These are phyloP conservation scores for Pyrocoelia pectoralis DNA, from an alignment of 2,888 invertebrate genomes.

Conservation along the genomic window DNA sequence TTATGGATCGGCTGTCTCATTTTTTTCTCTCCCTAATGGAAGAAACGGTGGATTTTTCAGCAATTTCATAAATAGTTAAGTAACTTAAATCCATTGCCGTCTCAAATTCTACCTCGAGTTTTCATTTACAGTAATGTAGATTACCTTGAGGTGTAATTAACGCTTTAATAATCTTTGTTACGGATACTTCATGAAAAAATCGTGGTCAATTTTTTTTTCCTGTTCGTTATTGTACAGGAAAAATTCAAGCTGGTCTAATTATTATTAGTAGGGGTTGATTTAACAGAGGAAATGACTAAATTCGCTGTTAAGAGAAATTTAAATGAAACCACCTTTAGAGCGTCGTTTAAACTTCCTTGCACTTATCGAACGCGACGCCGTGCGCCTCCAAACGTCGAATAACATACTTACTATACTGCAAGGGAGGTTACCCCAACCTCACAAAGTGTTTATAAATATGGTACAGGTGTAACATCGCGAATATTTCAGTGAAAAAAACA, in stretches of 20 bases:
- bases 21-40: too few relatives aligned
- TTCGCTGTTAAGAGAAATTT: conserved; percentile 4
- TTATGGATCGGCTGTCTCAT: too few relatives aligned
- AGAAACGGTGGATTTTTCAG: too few relatives aligned
- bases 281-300: background rate
- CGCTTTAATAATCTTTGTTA: conserved; percentile 17
- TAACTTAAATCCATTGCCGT: too few relatives aligned
- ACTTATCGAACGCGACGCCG: conserved; percentile 55
- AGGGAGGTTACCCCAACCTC: conserved; percentile 60
- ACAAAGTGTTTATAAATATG: conserved; percentile 55
- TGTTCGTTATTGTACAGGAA: background rate
- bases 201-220: conserved; percentile 3
- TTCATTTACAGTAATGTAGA: background rate
- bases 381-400: conserved; percentile 56
- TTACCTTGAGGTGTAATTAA: conserved; percentile 13
- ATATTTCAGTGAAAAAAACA: conserved; percentile 3
- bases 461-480: conserved; percentile 44
- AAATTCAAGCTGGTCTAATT: background rate
- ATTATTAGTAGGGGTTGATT: background rate
- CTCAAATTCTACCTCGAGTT: too few relatives aligned
- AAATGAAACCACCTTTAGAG: conserved; percentile 26
- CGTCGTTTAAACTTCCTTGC: conserved; percentile 38
- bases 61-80: too few relatives aligned
- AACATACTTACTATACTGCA: conserved; percentile 46
- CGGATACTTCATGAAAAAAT: conserved; percentile 9